Percentiles rank a stretch among this genome's conserved stretches.
phyloP scores from a whole-genome alignment of 2,797 vertebrate species.

The Pseudopleuronectes americanus region DNA sequence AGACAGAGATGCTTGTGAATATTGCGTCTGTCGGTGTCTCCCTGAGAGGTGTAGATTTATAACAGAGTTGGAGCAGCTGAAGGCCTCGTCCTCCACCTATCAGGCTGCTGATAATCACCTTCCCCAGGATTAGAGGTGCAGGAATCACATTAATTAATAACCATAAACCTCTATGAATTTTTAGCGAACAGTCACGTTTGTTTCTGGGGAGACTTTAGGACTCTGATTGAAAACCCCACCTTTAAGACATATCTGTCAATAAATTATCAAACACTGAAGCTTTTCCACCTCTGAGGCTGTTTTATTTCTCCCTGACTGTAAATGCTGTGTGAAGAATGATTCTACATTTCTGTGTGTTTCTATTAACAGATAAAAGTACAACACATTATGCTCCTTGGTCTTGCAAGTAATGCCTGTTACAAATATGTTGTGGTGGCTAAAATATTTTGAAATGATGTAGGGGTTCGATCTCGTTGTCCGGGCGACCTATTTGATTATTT shows the following conservation, averaged over 20 bases:
- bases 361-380: no score
- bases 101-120: conserved; percentile 55
- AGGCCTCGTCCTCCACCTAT: conserved; percentile 37
- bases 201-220: conserved; percentile 18
- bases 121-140: conserved; percentile 49
- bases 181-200: background rate
- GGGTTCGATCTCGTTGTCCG: no score
- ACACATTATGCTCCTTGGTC: no score
- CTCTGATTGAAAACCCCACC: conserved; percentile 20
- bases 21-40: no score
- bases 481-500: no score
- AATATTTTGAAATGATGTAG: no score
- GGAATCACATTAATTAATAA: conserved; percentile 60
- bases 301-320: background rate
- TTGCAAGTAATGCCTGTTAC: no score
- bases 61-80: no score
- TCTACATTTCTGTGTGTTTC: no score
- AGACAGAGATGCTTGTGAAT: no score
- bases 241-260: background rate
- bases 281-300: background rate
- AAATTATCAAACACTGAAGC: background rate
- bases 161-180: conserved; percentile 38
- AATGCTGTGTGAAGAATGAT: background rate
- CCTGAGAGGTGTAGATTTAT: no score
- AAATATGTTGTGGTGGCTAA: background rate